Conservation (phyloP, 2,113 vertebrate genomes). For the Thunnus maccoyii region DNA sequence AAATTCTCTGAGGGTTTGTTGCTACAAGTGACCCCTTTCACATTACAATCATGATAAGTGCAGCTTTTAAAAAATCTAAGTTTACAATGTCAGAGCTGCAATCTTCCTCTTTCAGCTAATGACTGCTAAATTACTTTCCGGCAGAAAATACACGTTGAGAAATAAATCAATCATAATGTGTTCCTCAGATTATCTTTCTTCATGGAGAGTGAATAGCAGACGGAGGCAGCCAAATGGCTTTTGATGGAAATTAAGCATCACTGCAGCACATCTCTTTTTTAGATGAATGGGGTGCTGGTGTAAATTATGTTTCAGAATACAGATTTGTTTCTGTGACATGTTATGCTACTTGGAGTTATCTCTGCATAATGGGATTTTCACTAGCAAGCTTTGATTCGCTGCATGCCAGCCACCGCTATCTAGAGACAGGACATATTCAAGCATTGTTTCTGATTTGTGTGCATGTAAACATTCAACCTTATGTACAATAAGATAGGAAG, state of each 20-base stretch:
- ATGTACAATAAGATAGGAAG: conserved; percentile 9
- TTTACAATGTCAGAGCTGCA: conserved; percentile 8
- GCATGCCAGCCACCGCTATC: conserved; percentile 19
- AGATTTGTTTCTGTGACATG: conserved; percentile 32
- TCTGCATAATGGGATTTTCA: conserved; percentile 45
- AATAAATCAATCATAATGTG: conserved; percentile 24
- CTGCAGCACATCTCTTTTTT: conserved; percentile 12
- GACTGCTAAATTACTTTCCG: conserved; percentile 31
- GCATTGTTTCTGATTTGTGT: conserved; percentile 3
- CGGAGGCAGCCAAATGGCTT: conserved; percentile 15
- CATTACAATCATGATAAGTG: conserved; percentile 5
- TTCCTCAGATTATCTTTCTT: conserved; percentile 26
- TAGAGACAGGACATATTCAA: conserved; percentile 5
- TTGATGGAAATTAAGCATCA: conserved; percentile 42
- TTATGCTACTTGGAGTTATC: conserved; percentile 32
- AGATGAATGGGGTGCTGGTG: conserved; percentile 14
- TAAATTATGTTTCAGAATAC: conserved; percentile 9
- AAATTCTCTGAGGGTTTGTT: background rate
- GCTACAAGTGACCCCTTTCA: background rate
- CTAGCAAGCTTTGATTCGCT: conserved; percentile 20
- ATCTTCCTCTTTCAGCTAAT: conserved; percentile 34
- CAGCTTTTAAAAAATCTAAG: background rate
- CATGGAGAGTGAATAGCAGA: background rate
- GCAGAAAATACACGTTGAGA: conserved; percentile 12
- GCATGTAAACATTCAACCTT: background rate